phyloP scores from a whole-genome alignment of 2,113 vertebrate species.

The Pelusios castaneus region DNA sequence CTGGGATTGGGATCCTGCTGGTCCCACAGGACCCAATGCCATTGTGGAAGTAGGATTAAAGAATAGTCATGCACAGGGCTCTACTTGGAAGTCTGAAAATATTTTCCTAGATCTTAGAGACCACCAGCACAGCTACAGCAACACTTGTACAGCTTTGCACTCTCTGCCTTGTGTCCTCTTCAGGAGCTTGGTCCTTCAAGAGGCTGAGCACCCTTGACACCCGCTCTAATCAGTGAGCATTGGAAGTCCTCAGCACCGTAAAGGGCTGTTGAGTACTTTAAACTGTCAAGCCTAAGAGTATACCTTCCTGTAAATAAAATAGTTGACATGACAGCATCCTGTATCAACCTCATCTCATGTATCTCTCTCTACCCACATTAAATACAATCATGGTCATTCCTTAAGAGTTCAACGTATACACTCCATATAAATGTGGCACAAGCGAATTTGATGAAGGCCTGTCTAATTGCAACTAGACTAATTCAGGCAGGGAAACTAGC shows the following conservation, averaged over 20 bases:
- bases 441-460: neutral
- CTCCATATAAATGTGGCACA: neutral
- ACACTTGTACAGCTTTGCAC: neutral
- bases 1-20: neutral
- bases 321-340: neutral
- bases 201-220: neutral
- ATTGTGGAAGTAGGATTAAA: neutral
- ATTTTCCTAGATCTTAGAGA: neutral
- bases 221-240: neutral
- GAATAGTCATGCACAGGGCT: neutral
- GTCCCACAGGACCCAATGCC: neutral
- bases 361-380: neutral
- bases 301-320: neutral
- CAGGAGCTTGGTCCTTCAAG: neutral
- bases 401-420: neutral
- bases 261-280: neutral
- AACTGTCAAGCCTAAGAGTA: neutral
- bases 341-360: neutral
- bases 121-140: neutral
- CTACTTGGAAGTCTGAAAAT: neutral
- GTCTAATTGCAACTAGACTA: neutral
- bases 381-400: neutral
- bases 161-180: neutral
- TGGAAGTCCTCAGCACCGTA: neutral
- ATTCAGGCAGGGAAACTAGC: constrained; percentile 36